phyloP scores from a whole-genome alignment of 2,113 vertebrate genomes.

The Xenopus borealis region DNA sequence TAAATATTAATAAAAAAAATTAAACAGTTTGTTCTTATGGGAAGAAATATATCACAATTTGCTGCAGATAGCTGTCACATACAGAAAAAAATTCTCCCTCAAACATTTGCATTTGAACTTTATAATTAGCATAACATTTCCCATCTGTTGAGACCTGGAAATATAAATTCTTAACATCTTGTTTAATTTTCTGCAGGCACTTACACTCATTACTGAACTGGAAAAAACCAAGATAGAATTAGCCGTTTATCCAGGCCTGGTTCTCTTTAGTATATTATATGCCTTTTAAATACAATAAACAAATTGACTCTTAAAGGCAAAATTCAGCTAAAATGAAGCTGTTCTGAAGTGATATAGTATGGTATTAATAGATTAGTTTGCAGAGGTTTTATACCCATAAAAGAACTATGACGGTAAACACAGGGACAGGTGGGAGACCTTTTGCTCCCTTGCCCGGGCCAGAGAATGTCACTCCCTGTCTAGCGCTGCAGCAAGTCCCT shows the following conservation, averaged over 20 bases:
- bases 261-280: background rate
- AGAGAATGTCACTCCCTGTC: too few relatives aligned
- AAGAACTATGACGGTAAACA: too few relatives aligned
- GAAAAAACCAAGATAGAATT: slow-evolving; percentile 29
- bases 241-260: slow-evolving; percentile 15
- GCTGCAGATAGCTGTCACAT: slow-evolving; percentile 37
- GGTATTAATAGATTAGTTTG: too few relatives aligned
- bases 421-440: too few relatives aligned
- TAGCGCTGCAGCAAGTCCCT: too few relatives aligned
- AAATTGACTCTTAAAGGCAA: too few relatives aligned
- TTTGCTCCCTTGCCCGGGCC: too few relatives aligned
- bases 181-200: slow-evolving; percentile 40
- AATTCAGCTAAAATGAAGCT: too few relatives aligned
- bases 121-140: slow-evolving; percentile 37
- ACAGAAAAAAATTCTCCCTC: slow-evolving; percentile 9
- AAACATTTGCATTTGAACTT: slow-evolving; percentile 26
- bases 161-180: slow-evolving; percentile 41
- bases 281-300: too few relatives aligned
- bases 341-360: too few relatives aligned
- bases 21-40: slow-evolving; percentile 27
- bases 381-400: too few relatives aligned
- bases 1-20: slow-evolving; percentile 10
- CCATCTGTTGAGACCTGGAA: slow-evolving; percentile 38
- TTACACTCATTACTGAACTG: slow-evolving; percentile 36
- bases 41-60: slow-evolving; percentile 26